A percentile compares a stretch with the other conserved stretches of the same genome.
Conservation (phyloP, 2,888 invertebrate genomes). For the Eupithecia exiguata region DNA sequence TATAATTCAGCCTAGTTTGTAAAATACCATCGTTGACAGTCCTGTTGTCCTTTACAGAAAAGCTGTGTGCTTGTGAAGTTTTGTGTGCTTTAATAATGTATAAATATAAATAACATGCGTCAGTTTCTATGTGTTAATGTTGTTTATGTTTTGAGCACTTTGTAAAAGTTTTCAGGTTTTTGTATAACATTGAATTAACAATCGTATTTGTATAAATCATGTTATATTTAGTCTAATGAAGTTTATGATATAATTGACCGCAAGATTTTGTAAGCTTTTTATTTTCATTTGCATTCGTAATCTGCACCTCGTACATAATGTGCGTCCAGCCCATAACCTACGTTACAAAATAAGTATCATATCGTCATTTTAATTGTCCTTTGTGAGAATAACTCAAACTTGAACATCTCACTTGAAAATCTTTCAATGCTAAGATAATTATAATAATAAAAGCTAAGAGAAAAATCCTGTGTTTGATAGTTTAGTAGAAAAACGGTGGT, state of each 20-base stretch:
- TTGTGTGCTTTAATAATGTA: constrained; percentile 4
- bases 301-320: neutral
- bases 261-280: neutral
- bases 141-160: neutral
- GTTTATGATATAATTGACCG: neutral
- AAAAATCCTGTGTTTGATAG: too few relatives aligned
- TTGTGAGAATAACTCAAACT: neutral
- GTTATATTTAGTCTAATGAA: neutral
- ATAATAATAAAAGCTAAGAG: too few relatives aligned
- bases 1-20: neutral
- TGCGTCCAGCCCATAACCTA: neutral
- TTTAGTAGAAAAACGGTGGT: too few relatives aligned
- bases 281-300: neutral
- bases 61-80: neutral
- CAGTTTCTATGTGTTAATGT: neutral
- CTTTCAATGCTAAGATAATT: neutral
- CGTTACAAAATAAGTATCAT: neutral
- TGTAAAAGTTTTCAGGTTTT: neutral
- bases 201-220: neutral
- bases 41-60: neutral
- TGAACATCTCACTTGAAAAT: neutral
- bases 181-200: neutral
- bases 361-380: neutral
- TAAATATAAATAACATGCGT: constrained; percentile 3
- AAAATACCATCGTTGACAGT: neutral